Evolutionary conservation across 2,888 invertebrate species (phyloP).

Genomic region (Oscheius sp.): DNA sequence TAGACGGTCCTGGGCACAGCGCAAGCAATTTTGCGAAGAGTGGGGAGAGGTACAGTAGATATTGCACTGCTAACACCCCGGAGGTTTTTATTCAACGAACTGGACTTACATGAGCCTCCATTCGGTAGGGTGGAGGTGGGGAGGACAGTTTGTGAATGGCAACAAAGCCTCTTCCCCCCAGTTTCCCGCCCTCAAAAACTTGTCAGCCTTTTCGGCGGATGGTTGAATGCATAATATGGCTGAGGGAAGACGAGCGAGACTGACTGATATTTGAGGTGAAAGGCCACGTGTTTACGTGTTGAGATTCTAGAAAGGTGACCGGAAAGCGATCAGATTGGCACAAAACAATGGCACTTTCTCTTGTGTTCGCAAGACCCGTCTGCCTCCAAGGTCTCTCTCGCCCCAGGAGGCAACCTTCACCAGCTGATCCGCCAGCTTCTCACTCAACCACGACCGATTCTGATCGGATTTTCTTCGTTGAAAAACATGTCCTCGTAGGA

Average conservation of each 20-base stretch:
- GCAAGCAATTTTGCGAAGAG: slow-evolving; percentile 6
- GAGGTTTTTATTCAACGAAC: neutral
- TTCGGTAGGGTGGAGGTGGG: slow-evolving; percentile 3
- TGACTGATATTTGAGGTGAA: neutral
- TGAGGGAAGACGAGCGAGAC: neutral
- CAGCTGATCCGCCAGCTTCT: neutral
- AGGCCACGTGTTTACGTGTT: neutral
- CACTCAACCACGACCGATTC: neutral
- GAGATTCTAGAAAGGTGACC: neutral
- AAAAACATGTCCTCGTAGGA: too few species aligned
- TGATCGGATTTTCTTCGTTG: too few species aligned
- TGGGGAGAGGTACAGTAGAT: slow-evolving; percentile 5
- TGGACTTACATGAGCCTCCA: slow-evolving; percentile 13
- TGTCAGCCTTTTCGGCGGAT: neutral
- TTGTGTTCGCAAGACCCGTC: neutral
- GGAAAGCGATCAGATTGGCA: neutral
- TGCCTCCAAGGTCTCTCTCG: neutral
- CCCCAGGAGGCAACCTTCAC: neutral
- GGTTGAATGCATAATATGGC: neutral
- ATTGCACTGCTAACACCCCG: neutral
- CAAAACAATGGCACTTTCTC: neutral
- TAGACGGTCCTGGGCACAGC: slow-evolving; percentile 15
- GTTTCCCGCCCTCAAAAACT: neutral
- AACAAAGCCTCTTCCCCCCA: neutral
- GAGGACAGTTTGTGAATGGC: neutral